A percentile compares a stretch with the other conserved stretches of the same genome.
These are phyloP conservation scores for Anas platyrhynchos DNA, from an alignment of 2,113 vertebrate genomes.

Conservation along the genomic window DNA sequence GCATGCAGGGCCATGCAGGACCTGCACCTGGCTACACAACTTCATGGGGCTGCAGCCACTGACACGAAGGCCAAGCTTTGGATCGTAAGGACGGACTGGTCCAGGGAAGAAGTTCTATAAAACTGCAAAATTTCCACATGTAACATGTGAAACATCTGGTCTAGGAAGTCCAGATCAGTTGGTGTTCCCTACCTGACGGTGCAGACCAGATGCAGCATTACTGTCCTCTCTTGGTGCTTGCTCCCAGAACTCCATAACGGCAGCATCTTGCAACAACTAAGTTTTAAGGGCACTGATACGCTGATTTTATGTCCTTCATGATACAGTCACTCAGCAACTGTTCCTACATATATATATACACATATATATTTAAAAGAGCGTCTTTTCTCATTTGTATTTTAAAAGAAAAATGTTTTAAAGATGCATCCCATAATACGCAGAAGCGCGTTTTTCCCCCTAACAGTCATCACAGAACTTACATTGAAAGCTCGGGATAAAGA, in stretches of 20 bases:
- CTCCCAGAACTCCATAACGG: not conserved
- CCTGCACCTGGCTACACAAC: not conserved
- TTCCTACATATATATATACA: not conserved
- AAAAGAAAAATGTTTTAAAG: not conserved
- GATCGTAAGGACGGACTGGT: not conserved
- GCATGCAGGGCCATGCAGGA: not conserved
- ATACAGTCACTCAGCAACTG: not conserved
- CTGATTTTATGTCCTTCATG: not conserved
- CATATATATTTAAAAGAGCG: not conserved
- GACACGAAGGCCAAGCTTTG: not conserved
- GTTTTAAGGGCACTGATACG: not conserved
- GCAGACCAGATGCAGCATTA: not conserved
- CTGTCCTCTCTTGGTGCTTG: not conserved
- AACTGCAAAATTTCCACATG: not conserved
- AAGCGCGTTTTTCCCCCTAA: not conserved
- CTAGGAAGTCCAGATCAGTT: not conserved
- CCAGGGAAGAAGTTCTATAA: not conserved
- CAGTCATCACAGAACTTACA: not conserved
- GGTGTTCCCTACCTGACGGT: rapidly evolving
- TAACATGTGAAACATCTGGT: not conserved
- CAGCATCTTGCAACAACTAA: not conserved
- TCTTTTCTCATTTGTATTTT: not conserved
- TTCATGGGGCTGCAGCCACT: not conserved
- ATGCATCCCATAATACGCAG: not conserved
- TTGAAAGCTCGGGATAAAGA: not conserved